A percentile compares a stretch with the other conserved stretches of the same genome.
phyloP scores from a whole-genome alignment of 2,888 invertebrate species.

The Therioaphis trifolii region DNA sequence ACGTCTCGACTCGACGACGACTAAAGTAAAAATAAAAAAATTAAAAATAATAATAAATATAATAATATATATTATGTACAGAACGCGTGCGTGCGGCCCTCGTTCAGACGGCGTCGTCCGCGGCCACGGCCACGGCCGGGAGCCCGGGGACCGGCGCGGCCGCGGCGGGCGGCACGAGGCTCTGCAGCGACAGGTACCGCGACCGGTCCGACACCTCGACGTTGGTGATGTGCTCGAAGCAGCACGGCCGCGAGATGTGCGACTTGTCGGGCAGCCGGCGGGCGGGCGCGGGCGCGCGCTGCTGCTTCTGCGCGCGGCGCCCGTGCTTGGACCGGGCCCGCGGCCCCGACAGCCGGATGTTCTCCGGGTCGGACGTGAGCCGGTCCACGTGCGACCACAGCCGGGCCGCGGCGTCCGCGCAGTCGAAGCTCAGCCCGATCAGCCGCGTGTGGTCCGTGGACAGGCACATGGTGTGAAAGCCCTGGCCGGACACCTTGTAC shows the following conservation, averaged over 20 bases:
- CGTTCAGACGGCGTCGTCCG: no score
- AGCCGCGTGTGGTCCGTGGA: constrained; percentile 81
- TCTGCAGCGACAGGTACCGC: constrained; percentile 77
- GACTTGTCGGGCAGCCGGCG: constrained; percentile 79
- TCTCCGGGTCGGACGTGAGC: constrained; percentile 81
- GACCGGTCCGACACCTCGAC: constrained; percentile 77
- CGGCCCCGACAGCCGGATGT: constrained; percentile 79
- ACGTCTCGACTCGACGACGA: no score
- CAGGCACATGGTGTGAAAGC: constrained; percentile 85
- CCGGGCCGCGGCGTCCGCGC: constrained; percentile 77
- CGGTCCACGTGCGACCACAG: constrained; percentile 78
- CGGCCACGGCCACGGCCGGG: no score
- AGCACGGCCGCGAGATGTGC: constrained; percentile 86
- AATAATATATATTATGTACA: no score
- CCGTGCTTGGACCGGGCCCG: constrained; percentile 70
- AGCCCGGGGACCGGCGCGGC: no score
- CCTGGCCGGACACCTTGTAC: constrained; percentile 77
- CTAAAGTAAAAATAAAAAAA: no score
- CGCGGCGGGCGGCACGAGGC: constrained; percentile 71
- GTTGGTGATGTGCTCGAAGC: constrained; percentile 85
- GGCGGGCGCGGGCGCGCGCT: constrained; percentile 73
- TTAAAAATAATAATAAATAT: no score
- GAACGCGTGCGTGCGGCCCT: no score
- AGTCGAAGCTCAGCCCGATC: constrained; percentile 84
- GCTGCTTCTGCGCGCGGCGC: constrained; percentile 72